These are phyloP conservation scores for Damaliscus lunatus DNA, from an alignment of 2,113 vertebrate genomes.

Conservation along the genomic window DNA sequence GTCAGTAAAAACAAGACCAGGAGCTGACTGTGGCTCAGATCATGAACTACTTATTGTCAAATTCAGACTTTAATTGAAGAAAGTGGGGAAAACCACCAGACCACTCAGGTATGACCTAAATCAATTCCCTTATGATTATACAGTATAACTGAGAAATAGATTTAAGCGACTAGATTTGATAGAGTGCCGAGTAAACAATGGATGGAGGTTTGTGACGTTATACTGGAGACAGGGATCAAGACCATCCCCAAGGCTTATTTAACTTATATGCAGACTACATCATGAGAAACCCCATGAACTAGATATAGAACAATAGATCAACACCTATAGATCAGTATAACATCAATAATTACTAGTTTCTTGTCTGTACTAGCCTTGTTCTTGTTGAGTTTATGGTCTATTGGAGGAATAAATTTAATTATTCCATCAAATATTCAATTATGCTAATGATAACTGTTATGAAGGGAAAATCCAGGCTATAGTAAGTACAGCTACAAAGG, in stretches of 20 bases:
- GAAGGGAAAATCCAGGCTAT: background rate
- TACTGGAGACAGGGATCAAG: background rate
- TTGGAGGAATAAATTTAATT: background rate
- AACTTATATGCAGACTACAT: background rate
- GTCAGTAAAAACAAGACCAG: background rate
- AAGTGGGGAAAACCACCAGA: background rate
- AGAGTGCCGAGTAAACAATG: background rate
- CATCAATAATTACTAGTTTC: background rate
- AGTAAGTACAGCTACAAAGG: background rate
- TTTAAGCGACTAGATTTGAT: background rate
- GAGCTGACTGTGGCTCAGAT: background rate
- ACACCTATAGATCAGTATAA: background rate
- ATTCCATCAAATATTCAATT: background rate
- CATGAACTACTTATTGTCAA: background rate
- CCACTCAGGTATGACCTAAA: background rate
- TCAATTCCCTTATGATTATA: background rate
- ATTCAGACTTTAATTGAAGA: background rate
- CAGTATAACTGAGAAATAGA: background rate
- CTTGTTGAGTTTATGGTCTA: background rate
- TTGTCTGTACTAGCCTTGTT: background rate
- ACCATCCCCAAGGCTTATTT: background rate
- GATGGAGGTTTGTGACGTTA: rapidly evolving
- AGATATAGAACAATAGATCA: background rate
- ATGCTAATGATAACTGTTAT: background rate
- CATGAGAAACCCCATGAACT: background rate